Evolutionary conservation across 1,140 invertebrate species (phyloP).

Genomic region (Hypothenemus hampei): DNA sequence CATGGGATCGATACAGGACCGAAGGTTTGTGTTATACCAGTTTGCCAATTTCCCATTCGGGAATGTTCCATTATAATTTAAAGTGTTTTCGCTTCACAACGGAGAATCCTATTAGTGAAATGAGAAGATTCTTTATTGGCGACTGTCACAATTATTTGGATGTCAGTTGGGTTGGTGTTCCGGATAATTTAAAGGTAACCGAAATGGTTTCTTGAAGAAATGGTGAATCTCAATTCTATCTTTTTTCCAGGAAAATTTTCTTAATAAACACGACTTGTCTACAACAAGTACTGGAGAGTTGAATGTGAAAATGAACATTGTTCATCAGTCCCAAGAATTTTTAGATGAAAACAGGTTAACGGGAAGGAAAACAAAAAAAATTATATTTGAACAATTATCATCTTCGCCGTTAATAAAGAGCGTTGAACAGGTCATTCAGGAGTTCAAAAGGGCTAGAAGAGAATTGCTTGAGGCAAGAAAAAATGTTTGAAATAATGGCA

Average conservation of each 20-base stretch:
- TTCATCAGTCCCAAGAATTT: constrained; percentile 40
- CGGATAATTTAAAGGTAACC: constrained; percentile 32
- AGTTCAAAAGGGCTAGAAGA: constrained; percentile 37
- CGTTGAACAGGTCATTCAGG: constrained; percentile 38
- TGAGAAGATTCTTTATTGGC: constrained; percentile 40
- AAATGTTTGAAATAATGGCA: constrained; percentile 17
- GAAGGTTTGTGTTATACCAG: constrained; percentile 38
- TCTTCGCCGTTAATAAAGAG: constrained; percentile 38
- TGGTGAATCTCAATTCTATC: neutral
- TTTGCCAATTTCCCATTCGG: constrained; percentile 34
- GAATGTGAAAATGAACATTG: constrained; percentile 31
- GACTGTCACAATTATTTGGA: constrained; percentile 38
- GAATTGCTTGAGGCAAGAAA: constrained; percentile 38
- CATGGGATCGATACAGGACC: constrained; percentile 36
- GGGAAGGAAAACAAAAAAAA: constrained; percentile 9
- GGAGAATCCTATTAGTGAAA: constrained; percentile 19
- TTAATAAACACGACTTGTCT: constrained; percentile 37
- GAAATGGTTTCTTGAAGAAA: no score
- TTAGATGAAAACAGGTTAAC: constrained; percentile 21
- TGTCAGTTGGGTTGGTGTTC: constrained; percentile 34
- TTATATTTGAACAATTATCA: constrained; percentile 34
- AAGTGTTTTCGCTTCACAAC: constrained; percentile 35
- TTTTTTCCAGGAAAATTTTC: constrained; percentile 31
- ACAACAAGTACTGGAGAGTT: constrained; percentile 35
- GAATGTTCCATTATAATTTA: constrained; percentile 31